Evolutionary conservation across 2,113 vertebrate species (phyloP).

Genomic region (Ptilonorhynchus violaceus): DNA sequence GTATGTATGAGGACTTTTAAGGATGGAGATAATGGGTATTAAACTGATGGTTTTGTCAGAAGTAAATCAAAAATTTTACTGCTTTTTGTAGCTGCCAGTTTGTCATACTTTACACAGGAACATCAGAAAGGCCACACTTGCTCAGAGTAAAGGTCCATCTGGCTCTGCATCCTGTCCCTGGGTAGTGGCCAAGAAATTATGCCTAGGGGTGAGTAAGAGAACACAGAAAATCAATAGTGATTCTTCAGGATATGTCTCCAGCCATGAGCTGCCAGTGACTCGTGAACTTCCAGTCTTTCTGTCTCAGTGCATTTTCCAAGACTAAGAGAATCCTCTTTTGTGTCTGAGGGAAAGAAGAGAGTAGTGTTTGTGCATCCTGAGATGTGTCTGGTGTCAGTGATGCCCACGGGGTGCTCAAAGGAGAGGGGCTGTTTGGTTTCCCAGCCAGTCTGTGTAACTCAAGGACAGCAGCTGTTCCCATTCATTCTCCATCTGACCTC

Average conservation of each 20-base stretch:
- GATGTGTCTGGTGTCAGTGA: neutral
- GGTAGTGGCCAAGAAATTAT: conserved; percentile 10
- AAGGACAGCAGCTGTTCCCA: neutral
- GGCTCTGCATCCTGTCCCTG: conserved; percentile 25
- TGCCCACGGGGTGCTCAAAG: neutral
- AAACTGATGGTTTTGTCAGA: neutral
- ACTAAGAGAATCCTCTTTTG: neutral
- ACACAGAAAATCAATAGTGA: neutral
- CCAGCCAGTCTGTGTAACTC: neutral
- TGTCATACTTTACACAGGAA: neutral
- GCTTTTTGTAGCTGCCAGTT: neutral
- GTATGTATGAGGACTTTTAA: neutral
- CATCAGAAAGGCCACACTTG: conserved; percentile 9
- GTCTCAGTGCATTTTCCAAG: neutral
- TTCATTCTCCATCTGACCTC: neutral
- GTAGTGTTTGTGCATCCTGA: neutral
- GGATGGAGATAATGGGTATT: neutral
- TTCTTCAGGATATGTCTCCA: neutral
- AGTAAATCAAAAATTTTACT: neutral
- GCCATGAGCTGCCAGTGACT: neutral
- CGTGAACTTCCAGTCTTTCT: neutral
- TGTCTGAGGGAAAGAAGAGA: neutral
- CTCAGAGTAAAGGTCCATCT: conserved; percentile 21
- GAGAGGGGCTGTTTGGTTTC: neutral
- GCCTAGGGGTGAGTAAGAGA: neutral